Conservation (phyloP, 2,797 vertebrate genomes). For the Parambassis ranga region DNA sequence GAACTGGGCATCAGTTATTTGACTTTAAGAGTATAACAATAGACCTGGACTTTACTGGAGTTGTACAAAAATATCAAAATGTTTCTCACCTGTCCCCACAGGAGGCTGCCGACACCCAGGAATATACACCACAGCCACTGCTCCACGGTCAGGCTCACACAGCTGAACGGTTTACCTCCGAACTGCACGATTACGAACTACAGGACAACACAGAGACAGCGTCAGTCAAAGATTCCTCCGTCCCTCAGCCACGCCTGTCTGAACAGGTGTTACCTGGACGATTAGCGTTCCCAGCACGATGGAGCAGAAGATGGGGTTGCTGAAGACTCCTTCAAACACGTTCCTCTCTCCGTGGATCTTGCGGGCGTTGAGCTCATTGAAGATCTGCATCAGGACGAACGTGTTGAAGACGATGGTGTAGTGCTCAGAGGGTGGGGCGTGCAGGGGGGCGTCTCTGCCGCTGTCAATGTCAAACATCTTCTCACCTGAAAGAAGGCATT, state of each 20-base stretch:
- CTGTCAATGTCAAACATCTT: slow-evolving; percentile 91
- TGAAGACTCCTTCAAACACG: slow-evolving; percentile 93
- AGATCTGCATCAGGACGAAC: slow-evolving; percentile 98
- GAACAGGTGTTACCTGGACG: slow-evolving; percentile 86
- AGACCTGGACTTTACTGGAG: no score
- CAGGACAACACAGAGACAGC: no score
- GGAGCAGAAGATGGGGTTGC: slow-evolving; percentile 94
- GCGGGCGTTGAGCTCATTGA: slow-evolving; percentile 95
- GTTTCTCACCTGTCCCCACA: slow-evolving; percentile 94
- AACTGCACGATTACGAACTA: slow-evolving; percentile 96
- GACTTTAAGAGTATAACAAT: no score
- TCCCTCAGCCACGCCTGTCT: no score
- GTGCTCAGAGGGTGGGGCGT: slow-evolving; percentile 93
- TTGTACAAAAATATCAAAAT: not conserved
- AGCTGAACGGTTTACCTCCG: slow-evolving; percentile 96
- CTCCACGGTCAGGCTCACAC: slow-evolving; percentile 85
- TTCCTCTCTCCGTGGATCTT: slow-evolving; percentile 98
- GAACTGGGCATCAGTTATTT: no score
- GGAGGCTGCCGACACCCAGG: slow-evolving; percentile 91
- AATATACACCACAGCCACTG: slow-evolving; percentile 98
- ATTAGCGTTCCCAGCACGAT: slow-evolving; percentile 91
- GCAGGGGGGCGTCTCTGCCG: slow-evolving; percentile 90
- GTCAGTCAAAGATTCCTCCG: no score
- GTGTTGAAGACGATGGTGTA: slow-evolving; percentile 99
- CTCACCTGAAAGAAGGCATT: slow-evolving; percentile 81